These are phyloP conservation scores for Drosophila dunni DNA, from an alignment of 1,140 invertebrate species.

Conservation along the genomic window DNA sequence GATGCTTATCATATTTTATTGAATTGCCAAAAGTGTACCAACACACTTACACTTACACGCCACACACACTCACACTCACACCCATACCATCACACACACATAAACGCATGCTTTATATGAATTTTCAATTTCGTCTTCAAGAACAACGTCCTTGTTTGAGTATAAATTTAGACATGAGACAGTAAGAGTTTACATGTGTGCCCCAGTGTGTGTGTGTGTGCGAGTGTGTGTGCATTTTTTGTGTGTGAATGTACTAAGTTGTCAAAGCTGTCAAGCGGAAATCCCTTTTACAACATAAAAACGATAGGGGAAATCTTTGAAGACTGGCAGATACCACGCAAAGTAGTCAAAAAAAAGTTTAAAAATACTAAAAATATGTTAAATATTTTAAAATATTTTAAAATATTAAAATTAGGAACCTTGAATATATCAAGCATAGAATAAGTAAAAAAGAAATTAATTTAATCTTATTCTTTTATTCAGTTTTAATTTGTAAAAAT, in stretches of 20 bases:
- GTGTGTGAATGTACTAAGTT: constrained; percentile 60
- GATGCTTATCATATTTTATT: constrained; percentile 68
- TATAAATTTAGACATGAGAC: constrained; percentile 70
- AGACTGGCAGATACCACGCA: constrained; percentile 4
- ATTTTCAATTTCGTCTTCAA: constrained; percentile 81
- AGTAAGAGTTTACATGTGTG: constrained; percentile 9
- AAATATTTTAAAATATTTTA: neutral
- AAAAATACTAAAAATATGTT: too few relatives aligned
- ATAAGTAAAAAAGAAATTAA: too few relatives aligned
- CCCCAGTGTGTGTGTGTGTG: constrained; percentile 1
- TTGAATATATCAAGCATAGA: too few relatives aligned
- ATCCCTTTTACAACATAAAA: constrained; percentile 77
- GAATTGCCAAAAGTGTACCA: constrained; percentile 61
- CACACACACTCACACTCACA: neutral
- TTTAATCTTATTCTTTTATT: too few relatives aligned
- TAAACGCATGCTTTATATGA: constrained; percentile 57
- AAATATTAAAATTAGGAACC: neutral
- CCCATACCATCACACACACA: neutral
- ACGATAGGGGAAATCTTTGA: neutral
- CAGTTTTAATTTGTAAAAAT: too few relatives aligned
- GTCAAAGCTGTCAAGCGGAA: constrained; percentile 83
- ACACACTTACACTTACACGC: constrained; percentile 20
- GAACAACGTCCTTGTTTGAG: constrained; percentile 39
- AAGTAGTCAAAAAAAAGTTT: neutral
- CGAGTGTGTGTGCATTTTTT: constrained; percentile 23